These are phyloP conservation scores for Apolygus lucorum DNA, from an alignment of 1,140 invertebrate genomes.

Conservation along the genomic window DNA sequence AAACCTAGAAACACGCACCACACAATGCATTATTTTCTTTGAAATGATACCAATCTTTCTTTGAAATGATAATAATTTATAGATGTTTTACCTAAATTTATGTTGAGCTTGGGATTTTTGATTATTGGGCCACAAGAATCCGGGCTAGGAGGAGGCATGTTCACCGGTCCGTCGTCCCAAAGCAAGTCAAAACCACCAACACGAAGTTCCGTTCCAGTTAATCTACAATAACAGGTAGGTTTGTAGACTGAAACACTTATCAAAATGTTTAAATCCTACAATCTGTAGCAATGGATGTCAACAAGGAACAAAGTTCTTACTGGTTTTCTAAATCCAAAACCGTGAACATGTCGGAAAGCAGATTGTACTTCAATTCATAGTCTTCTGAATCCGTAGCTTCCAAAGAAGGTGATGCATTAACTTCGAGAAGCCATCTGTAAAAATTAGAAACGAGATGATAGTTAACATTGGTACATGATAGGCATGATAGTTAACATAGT, in stretches of 20 bases:
- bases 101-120: not conserved
- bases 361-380: conserved; percentile 41
- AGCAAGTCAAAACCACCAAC: conserved; percentile 52
- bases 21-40: not conserved
- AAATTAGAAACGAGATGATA: too few relatives aligned
- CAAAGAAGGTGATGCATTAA: conserved; percentile 55
- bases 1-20: not conserved
- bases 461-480: too few relatives aligned
- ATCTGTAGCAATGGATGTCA: too few relatives aligned
- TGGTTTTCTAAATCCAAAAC: conserved; percentile 41
- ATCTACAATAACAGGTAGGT: too few relatives aligned
- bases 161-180: conserved; percentile 50
- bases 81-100: conserved; percentile 22
- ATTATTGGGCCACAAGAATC: conserved; percentile 21
- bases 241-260: too few relatives aligned
- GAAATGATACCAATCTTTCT: not conserved
- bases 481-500: too few relatives aligned
- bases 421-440: conserved; percentile 50
- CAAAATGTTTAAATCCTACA: too few relatives aligned
- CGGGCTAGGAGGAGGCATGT: conserved; percentile 19
- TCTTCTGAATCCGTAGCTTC: conserved; percentile 51
- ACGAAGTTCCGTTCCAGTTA: conserved; percentile 46
- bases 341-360: conserved; percentile 42
- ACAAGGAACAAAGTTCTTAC: conserved; percentile 22
- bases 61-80: too few relatives aligned